phyloP scores from a whole-genome alignment of 2,888 invertebrate genomes.

The Melikaiella ostensackeni region DNA sequence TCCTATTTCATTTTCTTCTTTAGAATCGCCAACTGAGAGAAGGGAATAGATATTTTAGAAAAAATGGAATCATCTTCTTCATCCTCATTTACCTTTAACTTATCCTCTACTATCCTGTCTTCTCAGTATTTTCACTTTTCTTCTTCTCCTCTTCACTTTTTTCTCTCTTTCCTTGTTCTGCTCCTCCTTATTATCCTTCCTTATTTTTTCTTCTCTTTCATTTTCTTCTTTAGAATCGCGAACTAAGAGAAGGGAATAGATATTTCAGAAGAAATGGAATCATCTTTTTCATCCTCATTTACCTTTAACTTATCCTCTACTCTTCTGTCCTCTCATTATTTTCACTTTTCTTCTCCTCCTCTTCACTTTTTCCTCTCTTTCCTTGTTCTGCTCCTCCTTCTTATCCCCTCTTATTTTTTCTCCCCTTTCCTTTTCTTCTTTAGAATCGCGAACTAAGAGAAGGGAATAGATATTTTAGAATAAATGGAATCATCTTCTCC shows the following conservation, averaged over 20 bases:
- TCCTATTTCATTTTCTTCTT: slow-evolving; percentile 30
- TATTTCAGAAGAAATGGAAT: slow-evolving; percentile 13
- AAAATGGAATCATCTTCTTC: background rate
- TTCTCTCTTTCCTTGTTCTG: slow-evolving; percentile 8
- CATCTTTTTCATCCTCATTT: slow-evolving; percentile 1
- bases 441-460: too few relatives aligned
- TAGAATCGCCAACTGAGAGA: background rate
- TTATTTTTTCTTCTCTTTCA: background rate
- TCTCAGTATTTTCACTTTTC: slow-evolving; percentile 11
- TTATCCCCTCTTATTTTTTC: background rate
- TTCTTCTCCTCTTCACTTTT: slow-evolving; percentile 36
- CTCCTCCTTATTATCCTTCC: background rate
- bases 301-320: background rate
- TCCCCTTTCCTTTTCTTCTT: slow-evolving; percentile 30
- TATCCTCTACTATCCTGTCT: background rate
- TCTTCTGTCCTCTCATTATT: background rate
- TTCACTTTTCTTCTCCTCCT: slow-evolving; percentile 38
- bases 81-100: slow-evolving; percentile 17
- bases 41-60: slow-evolving; percentile 38
- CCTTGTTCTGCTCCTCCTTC: background rate
- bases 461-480: too few relatives aligned
- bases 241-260: slow-evolving; percentile 44
- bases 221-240: slow-evolving; percentile 31
- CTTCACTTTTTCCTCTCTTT: slow-evolving; percentile 19
- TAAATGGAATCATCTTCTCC: too few relatives aligned